Evolutionary conservation across 1,140 invertebrate genomes (phyloP), one percentile per base, ranked within the genome.

Genomic region (Ceratina calcarata): DNA sequence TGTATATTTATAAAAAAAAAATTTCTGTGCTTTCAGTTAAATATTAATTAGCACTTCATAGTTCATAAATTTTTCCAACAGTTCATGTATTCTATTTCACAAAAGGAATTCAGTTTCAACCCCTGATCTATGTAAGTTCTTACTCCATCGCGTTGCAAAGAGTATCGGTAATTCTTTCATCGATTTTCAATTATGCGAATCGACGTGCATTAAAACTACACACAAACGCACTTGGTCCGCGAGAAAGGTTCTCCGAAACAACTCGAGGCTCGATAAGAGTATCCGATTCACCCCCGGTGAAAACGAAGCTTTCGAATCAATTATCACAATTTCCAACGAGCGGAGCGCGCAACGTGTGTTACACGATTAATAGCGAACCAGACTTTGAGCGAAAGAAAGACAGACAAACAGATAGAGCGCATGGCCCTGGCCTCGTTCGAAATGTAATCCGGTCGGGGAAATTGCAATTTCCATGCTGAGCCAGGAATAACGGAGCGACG

Each of bases 381-480:
- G 70, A 58, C 13, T 32, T 24, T 57, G 49, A 69, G 55, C 55
- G 55, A 57, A 45, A 45, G 22, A 45, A 32, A 7, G 24, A 6
- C 13, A 62, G 16, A 22, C 12, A 22, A 45, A 45, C 37, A 61
- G 22, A 27, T 22, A 64, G 18, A 20, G 27, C 37, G 49, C 68
- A 55, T 45, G 45, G 65, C 60, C 68, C 0, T 57, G 24, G 24
- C 20, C 72, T 22, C 32, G 45, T 57, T 69, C 61, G 49, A 22
- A 76, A 18, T 57, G 80, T 81, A 87, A 87, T 85, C 74, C 73
- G 67, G 69, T 57, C 70, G 75, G 74, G 86, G 83, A 87, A 87
- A 85, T 81, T 81, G 78, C 65, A 79, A 85, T 87, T 65, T 65
- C 66, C 58, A 24, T 49, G 1, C 51, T 27, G 62, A 57, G 66